Base-by-base conservation (phyloP, 2,888 invertebrate species). In the Frankliniella intonsa region DNA sequence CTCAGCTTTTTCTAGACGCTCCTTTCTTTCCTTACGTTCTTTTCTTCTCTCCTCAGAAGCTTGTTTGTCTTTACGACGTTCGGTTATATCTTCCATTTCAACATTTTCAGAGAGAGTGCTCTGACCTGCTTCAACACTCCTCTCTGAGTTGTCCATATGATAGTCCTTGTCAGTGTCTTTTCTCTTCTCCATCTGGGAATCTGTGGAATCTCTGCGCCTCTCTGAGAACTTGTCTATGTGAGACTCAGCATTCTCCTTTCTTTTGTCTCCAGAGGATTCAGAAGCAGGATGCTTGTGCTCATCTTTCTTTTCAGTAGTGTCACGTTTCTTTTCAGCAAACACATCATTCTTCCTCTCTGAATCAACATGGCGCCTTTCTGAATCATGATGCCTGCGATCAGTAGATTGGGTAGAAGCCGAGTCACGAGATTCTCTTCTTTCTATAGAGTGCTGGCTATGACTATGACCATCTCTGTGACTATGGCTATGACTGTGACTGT, bases 301-400 rank as follows among this genome's bases (percentile, higher is more conserved):
- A 81, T 85, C 85, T 85, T 86, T 86, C 83, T 85, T 85, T 84
- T 86, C 86, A 81, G 85, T 84, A 22, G 86, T 85, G 82, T 87
- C 86, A 81, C 85, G 86, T 81, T 90, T 89, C 87, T 90, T 91
- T 79, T 90, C 90, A 88, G 84, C 89, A 89, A 86, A 90, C 91
- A 83, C 88, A 88, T 83, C 89, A 86, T 84, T 89, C 87, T 84
- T 91, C 91, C 14, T 51, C 17, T 76, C 38, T n/a, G 50, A 19
- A 9, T 81, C 81, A 62, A 84, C 84, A 82, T 83, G 84, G 55
- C 84, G 82, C 81, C 84, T 84, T 51, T 85, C 85, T 81, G 83
- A 69, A 22, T 69, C 69, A 69, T 69, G 69, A 22, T 69, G 51
- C 8, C 55, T 38, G 22, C 27, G 80, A 80, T 82, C 17, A 19